Percentiles rank a stretch among this genome's conserved stretches.
Conservation (phyloP, 2,113 vertebrate species). For the Marmota monax region DNA sequence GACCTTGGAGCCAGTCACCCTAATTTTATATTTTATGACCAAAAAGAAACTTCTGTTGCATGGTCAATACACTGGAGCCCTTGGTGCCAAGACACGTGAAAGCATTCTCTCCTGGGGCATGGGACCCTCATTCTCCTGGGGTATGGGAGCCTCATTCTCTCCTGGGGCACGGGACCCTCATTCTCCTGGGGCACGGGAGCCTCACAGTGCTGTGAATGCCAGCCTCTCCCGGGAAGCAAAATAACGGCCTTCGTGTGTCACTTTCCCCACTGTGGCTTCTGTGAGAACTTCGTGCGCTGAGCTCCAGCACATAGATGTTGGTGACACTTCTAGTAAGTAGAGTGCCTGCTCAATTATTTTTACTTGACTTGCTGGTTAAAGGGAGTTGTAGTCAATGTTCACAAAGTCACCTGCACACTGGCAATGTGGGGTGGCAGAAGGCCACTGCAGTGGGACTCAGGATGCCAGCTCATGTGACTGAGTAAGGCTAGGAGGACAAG, state of each 20-base stretch:
- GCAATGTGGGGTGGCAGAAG: neutral
- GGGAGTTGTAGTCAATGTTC: neutral
- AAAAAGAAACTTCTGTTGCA: conserved; percentile 28
- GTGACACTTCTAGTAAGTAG: neutral
- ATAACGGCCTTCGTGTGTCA: accelerated
- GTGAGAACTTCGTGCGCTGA: neutral
- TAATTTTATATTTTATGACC: conserved; percentile 30
- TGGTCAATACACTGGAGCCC: neutral
- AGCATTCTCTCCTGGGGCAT: neutral
- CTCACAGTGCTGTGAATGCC: too few species aligned
- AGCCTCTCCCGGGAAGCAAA: neutral
- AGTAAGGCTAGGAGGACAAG: neutral
- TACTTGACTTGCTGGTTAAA: neutral
- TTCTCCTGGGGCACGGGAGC: neutral
- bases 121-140: neutral
- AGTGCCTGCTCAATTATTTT: neutral
- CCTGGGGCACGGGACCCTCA: neutral
- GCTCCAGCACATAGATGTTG: neutral
- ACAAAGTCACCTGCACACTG: neutral
- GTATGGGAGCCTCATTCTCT: neutral
- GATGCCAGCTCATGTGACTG: neutral
- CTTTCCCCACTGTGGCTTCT: neutral
- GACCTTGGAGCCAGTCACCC: conserved; percentile 9
- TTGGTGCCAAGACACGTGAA: neutral
- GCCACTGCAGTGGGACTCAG: neutral